Evolutionary conservation across 2,797 vertebrate genomes (phyloP).

Genomic region (Scleropages formosus): DNA sequence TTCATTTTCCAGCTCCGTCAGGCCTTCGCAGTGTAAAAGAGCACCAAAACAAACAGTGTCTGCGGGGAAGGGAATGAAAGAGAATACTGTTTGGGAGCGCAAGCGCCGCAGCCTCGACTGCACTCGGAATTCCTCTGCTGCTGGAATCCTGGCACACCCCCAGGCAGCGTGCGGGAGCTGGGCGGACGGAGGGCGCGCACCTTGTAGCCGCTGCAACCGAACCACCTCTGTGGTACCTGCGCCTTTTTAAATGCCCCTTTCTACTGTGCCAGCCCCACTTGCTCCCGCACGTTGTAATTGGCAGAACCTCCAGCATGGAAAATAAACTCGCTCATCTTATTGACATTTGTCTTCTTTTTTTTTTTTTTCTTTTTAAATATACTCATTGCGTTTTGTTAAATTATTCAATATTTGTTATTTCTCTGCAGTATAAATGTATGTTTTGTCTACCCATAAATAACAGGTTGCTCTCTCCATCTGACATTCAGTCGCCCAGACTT

Average conservation of each 20-base stretch:
- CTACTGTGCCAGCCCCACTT: neutral
- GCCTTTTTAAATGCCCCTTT: conserved; percentile 33
- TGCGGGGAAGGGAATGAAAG: conserved; percentile 69
- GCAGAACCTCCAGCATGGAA: too few relatives aligned
- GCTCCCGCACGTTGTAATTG: too few relatives aligned
- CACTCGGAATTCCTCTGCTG: conserved; percentile 64
- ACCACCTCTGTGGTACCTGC: conserved; percentile 26
- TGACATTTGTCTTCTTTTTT: neutral
- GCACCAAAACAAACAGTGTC: conserved; percentile 76
- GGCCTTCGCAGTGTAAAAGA: conserved; percentile 66
- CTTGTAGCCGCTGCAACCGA: conserved; percentile 32
- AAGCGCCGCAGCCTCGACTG: conserved; percentile 66
- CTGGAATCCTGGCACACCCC: conserved; percentile 57
- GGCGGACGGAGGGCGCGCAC: conserved; percentile 21
- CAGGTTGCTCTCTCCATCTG: neutral
- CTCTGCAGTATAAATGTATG: neutral
- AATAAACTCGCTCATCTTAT: too few relatives aligned
- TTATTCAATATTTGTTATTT: neutral
- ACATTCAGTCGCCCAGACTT: neutral
- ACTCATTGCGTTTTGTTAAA: neutral
- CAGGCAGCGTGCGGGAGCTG: conserved; percentile 52
- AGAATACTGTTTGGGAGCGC: conserved; percentile 74
- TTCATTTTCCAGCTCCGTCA: conserved; percentile 68
- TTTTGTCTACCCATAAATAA: neutral
- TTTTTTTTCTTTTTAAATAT: neutral